Conservation (phyloP, 2,113 vertebrate species). For the Syrrhaptes paradoxus region DNA sequence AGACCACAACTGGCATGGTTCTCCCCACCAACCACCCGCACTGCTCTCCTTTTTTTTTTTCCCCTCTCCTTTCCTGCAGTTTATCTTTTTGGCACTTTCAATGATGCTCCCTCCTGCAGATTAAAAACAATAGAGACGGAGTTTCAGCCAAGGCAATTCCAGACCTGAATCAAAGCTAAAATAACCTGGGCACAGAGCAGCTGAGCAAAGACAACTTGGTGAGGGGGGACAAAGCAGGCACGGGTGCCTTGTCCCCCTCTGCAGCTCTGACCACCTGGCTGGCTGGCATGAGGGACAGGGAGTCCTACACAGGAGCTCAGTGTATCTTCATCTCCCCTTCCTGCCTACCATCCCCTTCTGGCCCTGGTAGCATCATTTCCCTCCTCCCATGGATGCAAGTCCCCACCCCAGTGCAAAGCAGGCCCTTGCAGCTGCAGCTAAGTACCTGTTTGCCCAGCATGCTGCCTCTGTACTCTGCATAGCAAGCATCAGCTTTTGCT, state of each 20-base stretch:
- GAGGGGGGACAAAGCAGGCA: background rate
- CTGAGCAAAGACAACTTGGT: background rate
- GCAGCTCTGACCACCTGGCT: background rate
- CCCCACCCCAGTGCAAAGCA: background rate
- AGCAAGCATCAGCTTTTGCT: background rate
- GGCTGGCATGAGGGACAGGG: background rate
- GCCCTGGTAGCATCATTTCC: background rate
- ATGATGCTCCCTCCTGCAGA: conserved; percentile 39
- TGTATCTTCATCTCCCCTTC: background rate
- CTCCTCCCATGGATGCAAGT: background rate
- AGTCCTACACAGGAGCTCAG: background rate
- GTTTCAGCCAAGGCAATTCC: conserved; percentile 40
- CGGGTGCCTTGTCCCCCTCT: background rate
- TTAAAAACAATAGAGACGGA: conserved; percentile 43
- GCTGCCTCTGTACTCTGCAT: background rate
- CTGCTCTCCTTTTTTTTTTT: background rate
- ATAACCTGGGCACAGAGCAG: background rate
- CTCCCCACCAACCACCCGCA: background rate
- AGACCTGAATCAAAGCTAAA: conserved; percentile 19
- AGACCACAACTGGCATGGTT: background rate
- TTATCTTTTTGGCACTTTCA: conserved; percentile 44
- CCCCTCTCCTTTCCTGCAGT: background rate
- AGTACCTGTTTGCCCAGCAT: background rate
- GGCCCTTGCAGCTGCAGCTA: background rate
- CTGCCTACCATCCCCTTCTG: background rate